Evolutionary conservation across 2,888 invertebrate genomes (phyloP), one percentile per base, ranked within the genome.

Genomic region (Lepidocyrtoides sp.): DNA sequence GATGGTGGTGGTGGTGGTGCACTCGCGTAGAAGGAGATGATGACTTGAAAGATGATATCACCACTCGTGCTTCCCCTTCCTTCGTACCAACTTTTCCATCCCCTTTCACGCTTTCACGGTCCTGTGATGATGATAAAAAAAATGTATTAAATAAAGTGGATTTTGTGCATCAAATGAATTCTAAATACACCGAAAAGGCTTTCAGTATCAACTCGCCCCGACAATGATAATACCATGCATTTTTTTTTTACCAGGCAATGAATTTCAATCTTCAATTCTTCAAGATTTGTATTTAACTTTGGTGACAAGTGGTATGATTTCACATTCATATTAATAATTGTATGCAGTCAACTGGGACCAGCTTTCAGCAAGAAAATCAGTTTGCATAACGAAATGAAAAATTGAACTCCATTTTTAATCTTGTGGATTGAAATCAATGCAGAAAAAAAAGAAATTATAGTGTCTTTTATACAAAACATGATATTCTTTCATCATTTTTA

Each of bases 41-140:
- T 79, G 90, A 85, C 82, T 81, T 79, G 69, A 87, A 82, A 87
- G 87, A 91, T 88, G 91, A 88, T 91, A 88, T 87, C 91, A 32
- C 32, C 75, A 44, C 41, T 63, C 17, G 8, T 26, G 41, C 8
- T 54, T 83, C 66, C 88, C 66, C 84, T 77, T 63, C 84, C 41
- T 88, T 79, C 32, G 8, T 48, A 3, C n/a, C 26, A 20, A 51
- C 23, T n/a, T 57, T 63, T 41, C 77, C 81, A 51, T 91, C 91
- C 91, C 91, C 91, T 91, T 91, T 91, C 86, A 86, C 91, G 75
- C 91, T 91, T 66, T 86, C 91, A 51, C 75, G 48, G 66, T 86
- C 86, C 91, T 91, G 44, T 79, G 57, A 63, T 26, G 14, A 75
- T 60, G 79, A 85, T 51, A 77, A 77, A 89, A n/a, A 89, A 85